Conservation (phyloP, 2,113 vertebrate genomes). For the Spheniscus mendiculus region DNA sequence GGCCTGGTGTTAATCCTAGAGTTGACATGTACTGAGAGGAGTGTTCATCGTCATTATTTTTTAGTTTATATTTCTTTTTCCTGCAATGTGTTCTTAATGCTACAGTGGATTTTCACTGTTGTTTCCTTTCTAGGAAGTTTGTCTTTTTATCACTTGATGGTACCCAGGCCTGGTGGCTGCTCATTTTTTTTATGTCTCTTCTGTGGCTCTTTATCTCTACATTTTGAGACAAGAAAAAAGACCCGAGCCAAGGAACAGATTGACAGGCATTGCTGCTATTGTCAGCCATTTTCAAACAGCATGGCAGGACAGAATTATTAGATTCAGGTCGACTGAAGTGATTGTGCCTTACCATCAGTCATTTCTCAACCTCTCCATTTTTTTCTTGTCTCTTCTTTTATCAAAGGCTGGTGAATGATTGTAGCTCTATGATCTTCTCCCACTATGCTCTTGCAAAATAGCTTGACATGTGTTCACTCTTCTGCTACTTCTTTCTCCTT, state of each 20-base stretch:
- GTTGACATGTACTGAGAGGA: not conserved
- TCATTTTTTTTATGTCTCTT: not conserved
- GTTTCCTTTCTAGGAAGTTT: not conserved
- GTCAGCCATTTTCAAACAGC: slow-evolving; percentile 22
- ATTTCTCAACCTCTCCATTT: rapidly evolving
- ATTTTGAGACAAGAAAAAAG: not conserved
- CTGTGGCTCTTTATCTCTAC: not conserved
- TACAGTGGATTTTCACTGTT: not conserved
- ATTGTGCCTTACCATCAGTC: not conserved
- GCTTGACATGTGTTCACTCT: not conserved
- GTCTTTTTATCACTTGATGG: not conserved
- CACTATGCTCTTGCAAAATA: not conserved
- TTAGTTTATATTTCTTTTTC: not conserved
- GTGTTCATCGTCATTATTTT: not conserved
- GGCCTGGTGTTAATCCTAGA: not conserved
- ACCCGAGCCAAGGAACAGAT: not conserved
- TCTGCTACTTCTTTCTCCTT: not conserved
- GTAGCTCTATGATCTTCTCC: not conserved
- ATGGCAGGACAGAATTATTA: not conserved
- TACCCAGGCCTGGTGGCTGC: not conserved
- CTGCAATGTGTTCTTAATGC: not conserved
- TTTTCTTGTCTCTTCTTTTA: not conserved
- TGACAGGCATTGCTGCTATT: not conserved
- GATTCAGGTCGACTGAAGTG: not conserved
- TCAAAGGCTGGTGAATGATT: not conserved